Base-by-base conservation (phyloP, 2,888 invertebrate genomes). In the Sipha maydis region DNA sequence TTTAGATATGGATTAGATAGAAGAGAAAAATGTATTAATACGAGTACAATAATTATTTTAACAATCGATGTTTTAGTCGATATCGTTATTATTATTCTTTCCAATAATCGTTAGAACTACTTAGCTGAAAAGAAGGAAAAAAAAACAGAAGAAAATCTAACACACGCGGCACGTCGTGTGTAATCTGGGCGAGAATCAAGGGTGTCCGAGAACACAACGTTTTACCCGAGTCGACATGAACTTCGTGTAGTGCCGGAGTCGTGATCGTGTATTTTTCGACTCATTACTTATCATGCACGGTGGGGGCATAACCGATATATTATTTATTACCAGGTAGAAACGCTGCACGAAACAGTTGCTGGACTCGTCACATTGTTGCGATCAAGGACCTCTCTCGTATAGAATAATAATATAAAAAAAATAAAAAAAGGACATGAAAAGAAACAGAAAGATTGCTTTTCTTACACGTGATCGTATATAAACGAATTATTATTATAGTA, bases 261-360 rank as follows among this genome's bases (percentile, higher is more conserved):
- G 80, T 88, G 86, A 88, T 88, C 86, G 86, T 88, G 86, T 85
- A 48, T 80, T 88, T 88, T 88, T 88, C 86, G 86, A 88, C 86
- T 86, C 86, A 48, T 86, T 88, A 38, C 61, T 25, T 61, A 67
- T 25, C 25, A 17, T 3, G 56, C 38, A n/a, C 69, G 69, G 69
- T 69, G 28, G 80, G 80, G 61, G 56, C 75, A 88, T 82, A 88
- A 75, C 86, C 86, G 61, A 88, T 88, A 61, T 88, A 80, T 88
- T 88, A 88, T 88, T 88, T 88, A 88, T 88, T 73, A n/a, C 86
- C 19, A 41, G 4, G 78, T 3, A 38, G 56, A 79, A 48, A 28
- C 86, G 56, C 71, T 82, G 86, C 86, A 88, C 86, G 86, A 88
- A 88, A 80, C 86, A 56, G 80, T 80, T 73, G 73, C 41, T 80